These are phyloP conservation scores for Hippolais icterina DNA, from an alignment of 2,113 vertebrate species.

Conservation along the genomic window DNA sequence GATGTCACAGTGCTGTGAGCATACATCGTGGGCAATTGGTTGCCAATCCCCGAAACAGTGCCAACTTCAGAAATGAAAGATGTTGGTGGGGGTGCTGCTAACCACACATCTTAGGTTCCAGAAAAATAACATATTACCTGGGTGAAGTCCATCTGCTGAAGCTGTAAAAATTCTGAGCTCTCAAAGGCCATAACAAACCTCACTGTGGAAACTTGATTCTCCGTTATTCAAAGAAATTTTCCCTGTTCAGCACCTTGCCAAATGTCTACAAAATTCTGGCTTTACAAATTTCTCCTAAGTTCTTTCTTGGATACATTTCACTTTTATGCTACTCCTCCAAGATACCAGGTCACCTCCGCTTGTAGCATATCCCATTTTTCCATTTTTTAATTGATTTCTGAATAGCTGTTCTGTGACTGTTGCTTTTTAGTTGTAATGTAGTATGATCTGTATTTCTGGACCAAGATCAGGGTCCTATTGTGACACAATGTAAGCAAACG, in stretches of 20 bases:
- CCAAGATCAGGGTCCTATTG: neutral
- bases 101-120: constrained; percentile 54
- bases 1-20: constrained; percentile 50
- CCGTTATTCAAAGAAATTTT: constrained; percentile 47
- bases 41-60: constrained; percentile 39
- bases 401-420: neutral
- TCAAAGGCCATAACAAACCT: constrained; percentile 57
- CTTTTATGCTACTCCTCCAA: neutral
- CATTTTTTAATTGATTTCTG: neutral
- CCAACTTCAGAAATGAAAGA: constrained; percentile 57
- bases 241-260: constrained; percentile 43
- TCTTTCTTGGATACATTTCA: constrained; percentile 11
- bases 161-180: constrained; percentile 58
- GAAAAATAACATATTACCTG: constrained; percentile 66
- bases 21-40: neutral
- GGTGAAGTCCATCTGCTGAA: constrained; percentile 66
- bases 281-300: neutral
- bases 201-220: constrained; percentile 61
- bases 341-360: neutral
- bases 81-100: constrained; percentile 59
- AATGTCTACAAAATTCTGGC: constrained; percentile 7
- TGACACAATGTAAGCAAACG: neutral
- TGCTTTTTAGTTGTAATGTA: neutral
- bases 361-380: neutral
- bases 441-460: neutral